Evolutionary conservation across 2,797 vertebrate genomes (phyloP), one percentile per base, ranked within the genome.

Genomic region (Menidia menidia): DNA sequence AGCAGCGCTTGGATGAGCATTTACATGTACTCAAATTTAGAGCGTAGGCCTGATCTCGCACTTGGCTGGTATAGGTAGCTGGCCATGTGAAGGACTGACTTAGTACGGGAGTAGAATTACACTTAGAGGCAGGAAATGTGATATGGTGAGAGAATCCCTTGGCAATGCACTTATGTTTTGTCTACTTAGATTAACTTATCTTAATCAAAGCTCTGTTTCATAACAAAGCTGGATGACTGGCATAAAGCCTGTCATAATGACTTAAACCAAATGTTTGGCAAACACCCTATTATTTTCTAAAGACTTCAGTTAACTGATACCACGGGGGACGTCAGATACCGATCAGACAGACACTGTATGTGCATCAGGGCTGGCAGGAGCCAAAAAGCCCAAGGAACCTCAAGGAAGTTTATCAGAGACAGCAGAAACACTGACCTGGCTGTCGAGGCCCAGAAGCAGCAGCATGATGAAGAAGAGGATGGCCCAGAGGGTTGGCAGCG

Each of bases 401-500:
- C 11, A 41, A 41, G 54, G 52, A 59, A 43, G 64, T 58, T 4
- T 68, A 63, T 59, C 35, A 60, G 76, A 16, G 25, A 62, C 30
- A 60, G 63, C 62, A 39, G n/a, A 32, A 73, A 56, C 15, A 68
- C 95, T 56, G 69, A 99, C 98, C 97, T 99, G 98, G 94, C 97
- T 99, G 93, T 99, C 98, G 85, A 99, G 96, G 90, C 98, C 98
- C 92, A 99, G 96, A 85, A 99, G 96, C 92, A 99, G 95, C 94
- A 99, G 96, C 98, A 99, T 99, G 89, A 99, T 97, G 88, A 99
- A 99, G 93, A 99, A 99, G 45, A 99, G 96, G 88, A 99, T 93
- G 78, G 98, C 97, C 98, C 98, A 99, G 87, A 99, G 96, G 2
- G 96, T 97, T 85, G 98, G 98, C 93, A 98, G 80, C 0, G 98